These are phyloP conservation scores for Hemicentrotus pulcherrimus DNA, from an alignment of 35 echinoderm and acorn worm genomes.

Conservation along the genomic window DNA sequence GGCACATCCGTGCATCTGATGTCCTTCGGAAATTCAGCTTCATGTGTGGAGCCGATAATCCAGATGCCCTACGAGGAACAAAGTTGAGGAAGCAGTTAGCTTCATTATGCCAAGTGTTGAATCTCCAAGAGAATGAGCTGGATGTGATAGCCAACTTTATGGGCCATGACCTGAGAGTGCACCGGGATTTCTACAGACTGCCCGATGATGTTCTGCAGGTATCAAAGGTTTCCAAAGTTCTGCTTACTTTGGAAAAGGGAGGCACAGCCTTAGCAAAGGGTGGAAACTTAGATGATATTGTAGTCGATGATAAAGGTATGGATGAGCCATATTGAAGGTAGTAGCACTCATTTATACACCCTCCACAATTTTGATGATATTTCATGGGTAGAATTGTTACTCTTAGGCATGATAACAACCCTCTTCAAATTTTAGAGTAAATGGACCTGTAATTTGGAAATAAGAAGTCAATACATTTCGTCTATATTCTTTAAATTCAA, in stretches of 20 bases:
- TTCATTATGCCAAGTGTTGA: constrained; percentile 63
- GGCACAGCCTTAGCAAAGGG: background rate
- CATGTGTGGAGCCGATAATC: constrained; percentile 61
- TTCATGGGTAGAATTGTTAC: no score
- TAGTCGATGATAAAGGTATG: background rate
- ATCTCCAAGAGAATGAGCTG: constrained; percentile 67
- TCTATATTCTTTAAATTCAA: no score
- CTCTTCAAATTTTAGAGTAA: no score
- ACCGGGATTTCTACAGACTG: constrained; percentile 71
- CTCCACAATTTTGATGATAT: no score
- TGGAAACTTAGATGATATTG: background rate
- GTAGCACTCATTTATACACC: no score
- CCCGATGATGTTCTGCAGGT: constrained; percentile 67
- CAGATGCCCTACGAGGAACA: constrained; percentile 56
- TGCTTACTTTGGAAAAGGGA: background rate
- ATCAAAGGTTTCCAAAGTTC: constrained; percentile 71
- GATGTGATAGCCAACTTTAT: constrained; percentile 71
- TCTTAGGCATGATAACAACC: no score
- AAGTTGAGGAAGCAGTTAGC: constrained; percentile 70
- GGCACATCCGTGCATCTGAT: constrained; percentile 68
- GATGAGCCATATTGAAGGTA: no score
- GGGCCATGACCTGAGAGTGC: constrained; percentile 66
- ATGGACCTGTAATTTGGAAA: no score
- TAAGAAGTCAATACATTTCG: no score
- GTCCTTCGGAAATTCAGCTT: constrained; percentile 54